Conservation (phyloP, 2,113 vertebrate genomes). For the Paralichthys olivaceus region DNA sequence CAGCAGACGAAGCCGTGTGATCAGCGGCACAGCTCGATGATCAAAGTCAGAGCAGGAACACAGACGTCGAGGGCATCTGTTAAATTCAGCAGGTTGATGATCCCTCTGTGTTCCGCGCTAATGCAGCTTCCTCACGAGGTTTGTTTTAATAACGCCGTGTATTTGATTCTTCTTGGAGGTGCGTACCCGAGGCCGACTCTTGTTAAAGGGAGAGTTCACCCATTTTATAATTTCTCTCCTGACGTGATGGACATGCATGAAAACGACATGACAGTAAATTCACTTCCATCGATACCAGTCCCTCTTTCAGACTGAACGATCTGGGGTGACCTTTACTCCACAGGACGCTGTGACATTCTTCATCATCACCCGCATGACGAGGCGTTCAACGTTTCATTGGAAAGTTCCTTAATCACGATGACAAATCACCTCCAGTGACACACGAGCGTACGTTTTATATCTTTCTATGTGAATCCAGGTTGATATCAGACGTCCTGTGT, state of each 20-base stretch:
- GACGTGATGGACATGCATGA: no score
- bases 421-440: neutral
- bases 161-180: no score
- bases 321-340: constrained; percentile 54
- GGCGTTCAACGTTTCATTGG: neutral
- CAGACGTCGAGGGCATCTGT: neutral
- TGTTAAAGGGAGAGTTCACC: no score
- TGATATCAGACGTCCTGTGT: neutral
- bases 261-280: neutral
- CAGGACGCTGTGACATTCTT: constrained; percentile 41
- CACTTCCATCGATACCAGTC: constrained; percentile 51
- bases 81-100: no score
- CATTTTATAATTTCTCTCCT: no score
- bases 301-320: constrained; percentile 33
- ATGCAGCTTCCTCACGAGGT: no score
- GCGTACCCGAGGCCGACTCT: no score
- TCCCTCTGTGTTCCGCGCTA: no score
- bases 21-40: constrained; percentile 27
- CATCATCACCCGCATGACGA: constrained; percentile 44
- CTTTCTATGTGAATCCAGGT: neutral
- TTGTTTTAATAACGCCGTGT: no score
- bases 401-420: neutral
- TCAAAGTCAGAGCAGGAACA: constrained; percentile 48
- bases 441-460: neutral
- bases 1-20: constrained; percentile 41